These are phyloP conservation scores for Andrena marginata DNA, from an alignment of 2,888 invertebrate genomes.

Conservation along the genomic window DNA sequence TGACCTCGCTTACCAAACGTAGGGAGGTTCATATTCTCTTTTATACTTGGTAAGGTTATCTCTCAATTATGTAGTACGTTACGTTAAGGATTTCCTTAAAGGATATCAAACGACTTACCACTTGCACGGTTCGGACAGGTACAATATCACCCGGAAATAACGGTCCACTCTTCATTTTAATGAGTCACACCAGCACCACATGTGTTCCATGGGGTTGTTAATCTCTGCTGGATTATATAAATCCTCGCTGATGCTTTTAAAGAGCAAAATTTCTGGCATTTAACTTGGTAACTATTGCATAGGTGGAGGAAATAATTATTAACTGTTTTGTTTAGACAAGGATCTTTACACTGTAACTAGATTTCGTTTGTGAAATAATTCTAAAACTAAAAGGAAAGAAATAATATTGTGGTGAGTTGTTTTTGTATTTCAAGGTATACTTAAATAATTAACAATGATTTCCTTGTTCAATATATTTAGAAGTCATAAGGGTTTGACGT, in stretches of 20 bases:
- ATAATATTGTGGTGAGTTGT: no score
- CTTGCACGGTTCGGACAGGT: neutral
- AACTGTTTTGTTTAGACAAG: neutral
- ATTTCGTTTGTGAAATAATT: neutral
- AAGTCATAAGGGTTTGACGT: no score
- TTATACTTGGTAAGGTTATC: neutral
- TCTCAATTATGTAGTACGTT: neutral
- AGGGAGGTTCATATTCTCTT: neutral
- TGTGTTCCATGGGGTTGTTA: conserved; percentile 10
- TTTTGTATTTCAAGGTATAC: no score
- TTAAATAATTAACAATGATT: no score
- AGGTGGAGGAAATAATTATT: neutral
- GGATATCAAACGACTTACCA: neutral
- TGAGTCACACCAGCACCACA: conserved; percentile 11
- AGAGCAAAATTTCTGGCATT: neutral
- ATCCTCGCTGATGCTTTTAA: conserved; percentile 6
- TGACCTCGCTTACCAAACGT: no score
- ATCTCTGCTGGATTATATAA: conserved; percentile 15
- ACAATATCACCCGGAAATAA: conserved; percentile 24
- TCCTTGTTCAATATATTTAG: no score
- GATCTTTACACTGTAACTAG: neutral
- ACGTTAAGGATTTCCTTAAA: neutral
- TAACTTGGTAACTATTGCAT: neutral
- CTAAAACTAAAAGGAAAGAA: neutral
- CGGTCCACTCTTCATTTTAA: conserved; percentile 23